Conservation (phyloP, 2,797 vertebrate species). For the Onychomys leucogaster region DNA sequence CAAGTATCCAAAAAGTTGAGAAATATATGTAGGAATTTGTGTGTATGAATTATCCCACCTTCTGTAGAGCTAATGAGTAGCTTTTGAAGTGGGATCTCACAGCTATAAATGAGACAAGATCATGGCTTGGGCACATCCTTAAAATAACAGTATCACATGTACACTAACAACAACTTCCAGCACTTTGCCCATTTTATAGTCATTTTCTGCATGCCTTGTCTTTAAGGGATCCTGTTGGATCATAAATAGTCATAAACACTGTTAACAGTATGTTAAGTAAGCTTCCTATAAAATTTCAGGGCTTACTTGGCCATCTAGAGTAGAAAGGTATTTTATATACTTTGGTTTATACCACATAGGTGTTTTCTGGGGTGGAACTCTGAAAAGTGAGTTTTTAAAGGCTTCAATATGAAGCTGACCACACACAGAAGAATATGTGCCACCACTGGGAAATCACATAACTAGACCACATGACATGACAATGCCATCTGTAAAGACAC, state of each 20-base stretch:
- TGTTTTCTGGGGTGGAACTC: conserved; percentile 15
- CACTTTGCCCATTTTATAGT: neutral
- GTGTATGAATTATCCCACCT: neutral
- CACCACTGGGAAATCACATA: neutral
- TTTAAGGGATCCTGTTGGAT: neutral
- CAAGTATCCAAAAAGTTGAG: neutral
- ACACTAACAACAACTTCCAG: neutral
- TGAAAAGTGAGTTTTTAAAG: neutral
- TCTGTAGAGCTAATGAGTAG: neutral
- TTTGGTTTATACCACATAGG: neutral
- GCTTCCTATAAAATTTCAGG: conserved; percentile 12
- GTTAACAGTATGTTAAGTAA: neutral
- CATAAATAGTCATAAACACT: neutral
- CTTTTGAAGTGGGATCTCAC: neutral
- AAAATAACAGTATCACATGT: neutral
- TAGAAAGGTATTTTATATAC: neutral
- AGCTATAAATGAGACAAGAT: neutral
- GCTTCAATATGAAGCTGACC: neutral
- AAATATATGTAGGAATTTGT: neutral
- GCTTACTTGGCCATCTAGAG: neutral
- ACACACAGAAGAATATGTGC: neutral
- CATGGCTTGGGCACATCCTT: neutral
- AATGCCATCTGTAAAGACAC: neutral
- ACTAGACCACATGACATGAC: neutral
- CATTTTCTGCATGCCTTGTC: neutral